Evolutionary conservation across 64 coral and sea anemone genomes (phyloP), one percentile per base, ranked within the genome.

Genomic region (Platygyra sinensis): DNA sequence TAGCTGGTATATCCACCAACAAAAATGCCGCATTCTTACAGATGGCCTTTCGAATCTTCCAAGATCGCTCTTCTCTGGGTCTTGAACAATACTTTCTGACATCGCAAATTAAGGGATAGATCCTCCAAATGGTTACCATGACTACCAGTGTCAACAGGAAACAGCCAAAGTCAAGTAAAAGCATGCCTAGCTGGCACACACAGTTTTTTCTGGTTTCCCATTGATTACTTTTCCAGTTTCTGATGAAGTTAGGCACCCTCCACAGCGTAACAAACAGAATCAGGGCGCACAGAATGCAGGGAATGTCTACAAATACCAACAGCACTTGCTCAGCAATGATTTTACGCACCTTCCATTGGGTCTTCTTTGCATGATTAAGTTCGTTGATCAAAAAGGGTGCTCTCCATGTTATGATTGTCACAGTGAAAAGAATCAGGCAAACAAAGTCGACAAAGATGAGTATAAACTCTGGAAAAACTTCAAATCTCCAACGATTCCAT

Each of bases 321-420:
- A 62, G 64, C 62, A 83, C 39, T 87, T 99, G 97, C 39, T 79
- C 67, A 12, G 79, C 67, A 62, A 99, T 75, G 15, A 75, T 79
- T 55, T 30, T 65, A 86, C 93, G 87, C 4, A 87, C 76, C 7
- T 96, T 42, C 78, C 87, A 90, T 46, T 95, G 87, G 30, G 87
- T 81, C 24, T 62, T 60, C 30, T 88, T 16, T 24, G 87, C 61
- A 62, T 88, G 75, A 63, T 63, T 72, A 28, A 99, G 72, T 24
- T 91, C 72, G 73, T 78, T 15, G 38, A 93, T 60, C 30, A 99
- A 39, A 60, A 99, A 60, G 14, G 97, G 97, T 38, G 77, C 78
- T 55, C 97, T 93, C 97, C 97, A 99, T 28, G 97, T 99, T 39
- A 99, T 17, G 25, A 99, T 20, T 31, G 97, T 93, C 22, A 99